These are phyloP conservation scores for Porites australiensis DNA, from an alignment of 64 coral and sea anemone genomes.

Conservation along the genomic window DNA sequence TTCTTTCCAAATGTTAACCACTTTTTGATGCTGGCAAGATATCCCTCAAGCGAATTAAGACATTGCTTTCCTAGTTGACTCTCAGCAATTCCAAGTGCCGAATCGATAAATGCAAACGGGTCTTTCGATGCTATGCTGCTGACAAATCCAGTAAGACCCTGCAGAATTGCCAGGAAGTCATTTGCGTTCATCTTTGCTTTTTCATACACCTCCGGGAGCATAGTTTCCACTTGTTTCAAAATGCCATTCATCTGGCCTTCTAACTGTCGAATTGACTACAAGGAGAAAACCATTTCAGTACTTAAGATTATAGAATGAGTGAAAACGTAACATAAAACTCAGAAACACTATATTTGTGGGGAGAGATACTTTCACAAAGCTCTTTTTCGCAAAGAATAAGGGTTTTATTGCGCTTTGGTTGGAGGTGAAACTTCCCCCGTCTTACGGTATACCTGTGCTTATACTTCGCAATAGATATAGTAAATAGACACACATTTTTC, in stretches of 20 bases:
- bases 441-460: too few species aligned
- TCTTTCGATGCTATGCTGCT: not conserved
- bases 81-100: not conserved
- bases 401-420: too few species aligned
- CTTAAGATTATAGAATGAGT: not conserved
- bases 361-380: too few species aligned
- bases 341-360: not conserved
- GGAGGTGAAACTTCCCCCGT: too few species aligned
- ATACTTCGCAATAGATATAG: too few species aligned
- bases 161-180: conserved; percentile 10
- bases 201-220: not conserved
- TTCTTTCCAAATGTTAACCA: conserved; percentile 3
- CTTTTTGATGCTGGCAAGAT: not conserved
- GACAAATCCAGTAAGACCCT: not conserved
- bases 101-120: not conserved
- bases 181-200: not conserved
- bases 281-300: too few species aligned
- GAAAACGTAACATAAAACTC: not conserved
- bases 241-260: not conserved
- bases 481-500: too few species aligned
- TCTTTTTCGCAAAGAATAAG: too few species aligned
- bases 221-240: not conserved
- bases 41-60: not conserved
- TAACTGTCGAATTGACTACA: not conserved
- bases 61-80: not conserved